Conservation (phyloP, 2,888 invertebrate species). For the Leptodirus hochenwartii region DNA sequence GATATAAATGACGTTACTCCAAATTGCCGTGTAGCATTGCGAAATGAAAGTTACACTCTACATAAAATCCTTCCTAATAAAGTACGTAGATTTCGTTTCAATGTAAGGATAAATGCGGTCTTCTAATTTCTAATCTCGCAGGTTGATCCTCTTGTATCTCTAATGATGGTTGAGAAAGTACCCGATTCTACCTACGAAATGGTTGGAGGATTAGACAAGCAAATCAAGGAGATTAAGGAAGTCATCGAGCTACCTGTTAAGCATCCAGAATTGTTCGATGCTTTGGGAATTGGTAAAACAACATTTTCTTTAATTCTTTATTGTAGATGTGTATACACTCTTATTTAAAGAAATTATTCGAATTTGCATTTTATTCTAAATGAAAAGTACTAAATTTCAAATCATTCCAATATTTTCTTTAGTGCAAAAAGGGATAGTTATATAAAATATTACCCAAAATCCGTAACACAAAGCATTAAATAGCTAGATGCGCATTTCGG, state of each 20-base stretch:
- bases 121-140: conserved; percentile 17
- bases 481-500: too few species aligned
- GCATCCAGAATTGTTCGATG: conserved; percentile 99
- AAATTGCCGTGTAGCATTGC: conserved; percentile 90
- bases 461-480: too few species aligned
- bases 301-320: background rate
- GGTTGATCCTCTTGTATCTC: conserved; percentile 94
- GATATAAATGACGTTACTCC: conserved; percentile 96
- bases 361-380: too few species aligned
- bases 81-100: too few species aligned
- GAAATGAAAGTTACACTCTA: conserved; percentile 95
- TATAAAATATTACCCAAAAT: too few species aligned
- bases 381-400: too few species aligned
- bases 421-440: too few species aligned
- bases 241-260: conserved; percentile 98
- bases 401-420: too few species aligned
- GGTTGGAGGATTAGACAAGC: conserved; percentile 98
- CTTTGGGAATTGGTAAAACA: conserved; percentile 72
- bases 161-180: conserved; percentile 99
- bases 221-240: conserved; percentile 99
- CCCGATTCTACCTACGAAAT: conserved; percentile 99
- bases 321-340: too few species aligned
- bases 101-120: too few species aligned
- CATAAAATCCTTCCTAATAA: conserved; percentile 99
- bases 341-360: too few species aligned